phyloP scores from a whole-genome alignment of 1,140 invertebrate genomes.

The silkworm (Bombyx mori) region ASM3026992v2 NC_085127.1:12412001-12412500 shows the following conservation, averaged over 20 bases:
- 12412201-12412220: no score
- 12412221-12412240: background rate
- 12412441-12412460: background rate
- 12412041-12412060: no score
- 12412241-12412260: background rate
- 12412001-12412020: no score
- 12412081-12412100: no score
- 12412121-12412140: no score
- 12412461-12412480: background rate
- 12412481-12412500: no score
- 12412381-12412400: conserved; percentile 23
- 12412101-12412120: no score
- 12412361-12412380: conserved; percentile 26
- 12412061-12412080: no score
- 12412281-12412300: conserved; percentile 9
- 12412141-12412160: no score
- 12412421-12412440: conserved; percentile 12
- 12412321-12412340: conserved; percentile 26
- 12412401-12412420: conserved; percentile 23
- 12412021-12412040: no score
- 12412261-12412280: background rate
- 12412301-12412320: conserved; percentile 10
- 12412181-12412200: no score
- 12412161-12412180: no score
- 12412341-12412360: conserved; percentile 31